Percentiles rank a stretch among this genome's conserved stretches.
Evolutionary conservation across 2,113 vertebrate species (phyloP).

Genomic region (Glareola pratincola): DNA sequence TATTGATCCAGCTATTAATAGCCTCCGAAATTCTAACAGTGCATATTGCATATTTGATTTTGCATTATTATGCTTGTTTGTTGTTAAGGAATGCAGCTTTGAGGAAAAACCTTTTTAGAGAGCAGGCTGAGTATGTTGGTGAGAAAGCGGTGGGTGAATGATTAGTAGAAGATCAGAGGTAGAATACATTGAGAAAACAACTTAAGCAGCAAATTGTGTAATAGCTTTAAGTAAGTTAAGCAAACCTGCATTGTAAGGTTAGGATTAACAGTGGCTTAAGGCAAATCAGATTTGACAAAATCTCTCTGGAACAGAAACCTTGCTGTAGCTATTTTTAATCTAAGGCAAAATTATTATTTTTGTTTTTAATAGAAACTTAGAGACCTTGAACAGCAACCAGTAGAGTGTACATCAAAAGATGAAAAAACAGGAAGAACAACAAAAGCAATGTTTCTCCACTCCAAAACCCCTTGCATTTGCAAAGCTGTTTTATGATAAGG

Average conservation of each 20-base stretch:
- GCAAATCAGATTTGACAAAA: neutral
- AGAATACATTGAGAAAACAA: neutral
- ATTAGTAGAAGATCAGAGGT: neutral
- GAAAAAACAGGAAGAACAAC: neutral
- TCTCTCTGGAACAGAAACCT: neutral
- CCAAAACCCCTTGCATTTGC: neutral
- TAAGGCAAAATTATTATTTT: neutral
- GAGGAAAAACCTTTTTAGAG: neutral
- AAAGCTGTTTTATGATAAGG: neutral
- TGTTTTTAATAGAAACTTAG: neutral
- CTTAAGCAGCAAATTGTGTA: neutral
- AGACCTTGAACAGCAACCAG: neutral
- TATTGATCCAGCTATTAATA: neutral
- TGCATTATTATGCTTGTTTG: neutral
- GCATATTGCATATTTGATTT: neutral
- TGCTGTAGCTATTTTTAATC: neutral
- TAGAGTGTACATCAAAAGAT: neutral
- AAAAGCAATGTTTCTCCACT: neutral
- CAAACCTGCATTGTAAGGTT: neutral
- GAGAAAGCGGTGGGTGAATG: neutral
- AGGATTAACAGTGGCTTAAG: neutral
- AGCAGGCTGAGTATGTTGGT: neutral
- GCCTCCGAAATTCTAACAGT: neutral
- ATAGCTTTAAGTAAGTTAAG: neutral
- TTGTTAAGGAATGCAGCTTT: neutral